phyloP scores from a whole-genome alignment of 1,140 invertebrate genomes.

The Acyrthosiphon pisum region DNA sequence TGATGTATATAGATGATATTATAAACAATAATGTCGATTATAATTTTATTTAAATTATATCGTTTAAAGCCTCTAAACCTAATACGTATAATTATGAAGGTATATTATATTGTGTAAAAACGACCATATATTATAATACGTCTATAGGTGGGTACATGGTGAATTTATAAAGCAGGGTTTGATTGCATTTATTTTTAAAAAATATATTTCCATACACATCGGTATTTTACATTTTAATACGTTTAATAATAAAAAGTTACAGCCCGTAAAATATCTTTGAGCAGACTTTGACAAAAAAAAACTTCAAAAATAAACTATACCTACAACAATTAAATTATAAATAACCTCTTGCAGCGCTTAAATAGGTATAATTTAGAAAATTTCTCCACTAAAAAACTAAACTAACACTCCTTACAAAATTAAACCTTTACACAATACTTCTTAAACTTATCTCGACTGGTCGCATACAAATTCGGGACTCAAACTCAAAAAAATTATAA shows the following conservation, averaged over 20 bases:
- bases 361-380: no score
- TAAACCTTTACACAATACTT: background rate
- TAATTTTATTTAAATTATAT: slow-evolving; percentile 29
- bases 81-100: background rate
- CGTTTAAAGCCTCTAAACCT: background rate
- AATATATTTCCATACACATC: background rate
- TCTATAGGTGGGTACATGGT: background rate
- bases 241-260: background rate
- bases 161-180: background rate
- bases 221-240: background rate
- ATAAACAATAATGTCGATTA: background rate
- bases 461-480: background rate
- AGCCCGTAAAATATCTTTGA: no score
- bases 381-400: no score
- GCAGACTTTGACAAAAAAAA: no score
- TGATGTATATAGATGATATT: slow-evolving; percentile 27
- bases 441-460: background rate
- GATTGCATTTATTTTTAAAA: background rate
- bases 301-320: no score
- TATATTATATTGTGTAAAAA: background rate
- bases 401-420: background rate
- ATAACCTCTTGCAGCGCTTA: no score
- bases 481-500: background rate
- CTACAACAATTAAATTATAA: no score
- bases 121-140: background rate